phyloP scores from a whole-genome alignment of 2,888 invertebrate genomes.

The Pandemis heparana region DNA sequence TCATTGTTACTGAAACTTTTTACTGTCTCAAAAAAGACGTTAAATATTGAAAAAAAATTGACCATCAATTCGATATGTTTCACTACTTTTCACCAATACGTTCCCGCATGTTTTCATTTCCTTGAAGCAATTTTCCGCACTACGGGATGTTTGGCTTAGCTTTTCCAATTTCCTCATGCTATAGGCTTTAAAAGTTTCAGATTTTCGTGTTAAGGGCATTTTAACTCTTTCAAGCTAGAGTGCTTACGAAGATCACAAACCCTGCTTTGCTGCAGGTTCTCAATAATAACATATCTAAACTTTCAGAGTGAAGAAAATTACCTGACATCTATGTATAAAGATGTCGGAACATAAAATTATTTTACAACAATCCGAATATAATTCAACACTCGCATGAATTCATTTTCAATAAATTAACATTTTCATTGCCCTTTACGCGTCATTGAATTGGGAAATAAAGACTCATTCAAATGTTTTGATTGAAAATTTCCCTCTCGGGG shows the following conservation, averaged over 20 bases:
- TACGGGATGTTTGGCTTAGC: conserved; percentile 72
- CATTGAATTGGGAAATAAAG: conserved; percentile 48
- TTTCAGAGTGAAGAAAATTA: neutral
- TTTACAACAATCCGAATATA: neutral
- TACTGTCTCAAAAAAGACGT: too few relatives aligned
- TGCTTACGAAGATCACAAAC: neutral
- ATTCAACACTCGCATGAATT: conserved; percentile 35
- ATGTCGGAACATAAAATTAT: neutral
- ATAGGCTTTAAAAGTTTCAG: conserved; percentile 62
- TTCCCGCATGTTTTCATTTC: conserved; percentile 70
- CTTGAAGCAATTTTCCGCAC: conserved; percentile 71
- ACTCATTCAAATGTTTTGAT: conserved; percentile 47
- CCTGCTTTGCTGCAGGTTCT: neutral
- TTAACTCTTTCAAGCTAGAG: neutral
- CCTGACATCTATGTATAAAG: neutral
- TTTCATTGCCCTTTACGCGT: conserved; percentile 50
- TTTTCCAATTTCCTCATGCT: conserved; percentile 75
- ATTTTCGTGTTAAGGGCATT: conserved; percentile 51
- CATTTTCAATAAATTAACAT: conserved; percentile 45
- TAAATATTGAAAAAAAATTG: too few relatives aligned
- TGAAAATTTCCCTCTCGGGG: conserved; percentile 43
- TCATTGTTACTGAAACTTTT: too few relatives aligned
- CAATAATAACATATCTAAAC: neutral
- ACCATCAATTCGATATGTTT: conserved; percentile 42
- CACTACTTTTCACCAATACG: conserved; percentile 49